A percentile compares a stretch with the other conserved stretches of the same genome.
These are phyloP conservation scores for Halcyon leucocephala DNA, from an alignment of 2,797 vertebrate species.

Conservation along the genomic window DNA sequence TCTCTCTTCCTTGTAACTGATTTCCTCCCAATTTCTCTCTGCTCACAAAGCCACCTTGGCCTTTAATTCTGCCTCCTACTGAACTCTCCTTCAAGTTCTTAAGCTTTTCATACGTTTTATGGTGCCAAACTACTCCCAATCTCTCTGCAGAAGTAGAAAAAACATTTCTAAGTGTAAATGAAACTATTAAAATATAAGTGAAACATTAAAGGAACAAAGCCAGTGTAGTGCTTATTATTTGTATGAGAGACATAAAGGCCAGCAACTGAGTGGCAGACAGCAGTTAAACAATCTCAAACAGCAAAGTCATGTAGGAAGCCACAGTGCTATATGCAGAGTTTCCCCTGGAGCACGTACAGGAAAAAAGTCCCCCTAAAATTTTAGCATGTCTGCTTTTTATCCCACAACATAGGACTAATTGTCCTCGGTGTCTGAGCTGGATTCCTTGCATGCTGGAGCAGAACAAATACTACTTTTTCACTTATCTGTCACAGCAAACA, in stretches of 20 bases:
- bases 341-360: neutral
- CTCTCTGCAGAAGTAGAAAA: neutral
- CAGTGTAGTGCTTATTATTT: neutral
- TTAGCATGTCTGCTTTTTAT: conserved; percentile 43
- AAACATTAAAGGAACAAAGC: neutral
- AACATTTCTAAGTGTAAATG: neutral
- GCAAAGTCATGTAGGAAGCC: conserved; percentile 40
- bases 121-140: neutral
- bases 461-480: conserved; percentile 47
- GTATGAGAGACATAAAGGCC: neutral
- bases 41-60: neutral
- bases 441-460: conserved; percentile 23
- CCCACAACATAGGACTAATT: conserved; percentile 13
- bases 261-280: neutral
- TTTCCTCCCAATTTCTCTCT: neutral
- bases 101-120: neutral
- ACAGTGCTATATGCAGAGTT: neutral
- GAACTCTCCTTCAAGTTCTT: neutral
- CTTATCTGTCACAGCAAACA: conserved; percentile 19
- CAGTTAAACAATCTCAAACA: conserved; percentile 18
- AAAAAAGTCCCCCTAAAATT: conserved; percentile 3
- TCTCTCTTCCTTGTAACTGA: neutral
- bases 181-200: conserved; percentile 29
- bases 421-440: neutral
- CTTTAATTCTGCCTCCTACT: neutral